A percentile compares a stretch with the other conserved stretches of the same genome.
Evolutionary conservation across 2,888 invertebrate species (phyloP).

Genomic region (Boloria selene): DNA sequence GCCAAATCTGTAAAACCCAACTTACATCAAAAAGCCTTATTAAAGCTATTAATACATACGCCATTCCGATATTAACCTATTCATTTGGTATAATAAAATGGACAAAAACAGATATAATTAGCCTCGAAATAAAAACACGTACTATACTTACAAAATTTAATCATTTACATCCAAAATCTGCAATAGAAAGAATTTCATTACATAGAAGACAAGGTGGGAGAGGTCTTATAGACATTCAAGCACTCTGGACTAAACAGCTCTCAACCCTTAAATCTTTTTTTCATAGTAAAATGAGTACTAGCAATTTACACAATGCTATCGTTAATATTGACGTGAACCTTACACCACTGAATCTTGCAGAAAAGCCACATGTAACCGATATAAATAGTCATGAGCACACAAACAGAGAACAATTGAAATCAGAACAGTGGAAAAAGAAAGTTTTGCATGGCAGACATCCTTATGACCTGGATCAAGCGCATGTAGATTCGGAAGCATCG

Average conservation of each 20-base stretch:
- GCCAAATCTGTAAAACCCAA: too few relatives aligned
- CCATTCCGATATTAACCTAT: constrained; percentile 25
- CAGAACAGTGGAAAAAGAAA: neutral
- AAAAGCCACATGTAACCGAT: too few relatives aligned
- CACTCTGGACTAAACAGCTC: too few relatives aligned
- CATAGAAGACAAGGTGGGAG: constrained; percentile 4
- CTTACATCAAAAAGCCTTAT: too few relatives aligned
- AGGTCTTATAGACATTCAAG: constrained; percentile 9
- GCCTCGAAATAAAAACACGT: constrained; percentile 9
- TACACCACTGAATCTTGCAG: too few relatives aligned
- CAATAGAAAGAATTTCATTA: constrained; percentile 7
- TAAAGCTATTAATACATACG: constrained; percentile 14
- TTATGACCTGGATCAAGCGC: neutral
- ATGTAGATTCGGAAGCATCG: neutral
- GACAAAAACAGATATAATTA: constrained; percentile 13
- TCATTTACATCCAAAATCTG: constrained; percentile 8
- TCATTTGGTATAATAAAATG: constrained; percentile 27
- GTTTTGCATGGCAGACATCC: neutral
- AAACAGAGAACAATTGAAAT: neutral
- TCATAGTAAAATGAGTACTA: too few relatives aligned
- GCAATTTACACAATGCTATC: too few relatives aligned
- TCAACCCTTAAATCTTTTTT: too few relatives aligned
- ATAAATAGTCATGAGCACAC: neutral
- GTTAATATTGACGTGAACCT: too few relatives aligned
- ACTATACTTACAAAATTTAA: constrained; percentile 13